phyloP scores from a whole-genome alignment of 2,888 invertebrate species.

The Nomada hirtipes region DNA sequence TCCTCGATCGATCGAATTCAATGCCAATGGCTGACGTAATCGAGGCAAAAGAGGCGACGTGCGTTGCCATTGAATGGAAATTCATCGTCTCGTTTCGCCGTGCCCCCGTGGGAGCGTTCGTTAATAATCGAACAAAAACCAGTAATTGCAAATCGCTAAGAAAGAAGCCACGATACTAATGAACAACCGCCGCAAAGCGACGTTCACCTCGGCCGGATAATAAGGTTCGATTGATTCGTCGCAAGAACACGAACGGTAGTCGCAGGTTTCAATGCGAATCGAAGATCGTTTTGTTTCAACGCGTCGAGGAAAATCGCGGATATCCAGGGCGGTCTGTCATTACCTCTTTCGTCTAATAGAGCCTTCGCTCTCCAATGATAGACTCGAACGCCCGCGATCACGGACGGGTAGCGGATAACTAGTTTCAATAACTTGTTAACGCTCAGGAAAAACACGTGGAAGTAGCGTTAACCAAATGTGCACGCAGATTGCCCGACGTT shows the following conservation, averaged over 20 bases:
- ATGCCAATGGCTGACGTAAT: constrained; percentile 23
- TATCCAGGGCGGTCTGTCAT: constrained; percentile 56
- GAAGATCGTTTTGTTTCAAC: constrained; percentile 42
- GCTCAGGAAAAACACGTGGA: constrained; percentile 32
- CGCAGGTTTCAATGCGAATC: constrained; percentile 42
- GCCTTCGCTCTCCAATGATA: constrained; percentile 53
- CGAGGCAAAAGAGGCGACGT: constrained; percentile 6
- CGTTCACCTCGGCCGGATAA: constrained; percentile 34
- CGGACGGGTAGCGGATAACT: constrained; percentile 50
- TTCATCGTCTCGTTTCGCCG: constrained; percentile 9
- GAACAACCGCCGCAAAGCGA: constrained; percentile 12
- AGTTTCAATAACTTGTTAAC: constrained; percentile 60
- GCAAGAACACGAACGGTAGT: constrained; percentile 34
- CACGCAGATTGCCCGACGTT: background rate
- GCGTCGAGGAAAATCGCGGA: constrained; percentile 26
- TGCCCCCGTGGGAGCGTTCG: constrained; percentile 39
- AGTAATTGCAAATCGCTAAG: constrained; percentile 36
- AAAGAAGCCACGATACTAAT: constrained; percentile 42
- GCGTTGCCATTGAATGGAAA: constrained; percentile 28
- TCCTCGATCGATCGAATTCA: constrained; percentile 17
- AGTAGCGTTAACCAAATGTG: constrained; percentile 26
- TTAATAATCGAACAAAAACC: constrained; percentile 43
- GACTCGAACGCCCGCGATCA: constrained; percentile 56
- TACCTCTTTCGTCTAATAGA: constrained; percentile 63
- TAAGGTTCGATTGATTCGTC: constrained; percentile 48